These are phyloP conservation scores for Parauchenoglanis punctatus DNA, from an alignment of 2,797 vertebrate species.

Conservation along the genomic window DNA sequence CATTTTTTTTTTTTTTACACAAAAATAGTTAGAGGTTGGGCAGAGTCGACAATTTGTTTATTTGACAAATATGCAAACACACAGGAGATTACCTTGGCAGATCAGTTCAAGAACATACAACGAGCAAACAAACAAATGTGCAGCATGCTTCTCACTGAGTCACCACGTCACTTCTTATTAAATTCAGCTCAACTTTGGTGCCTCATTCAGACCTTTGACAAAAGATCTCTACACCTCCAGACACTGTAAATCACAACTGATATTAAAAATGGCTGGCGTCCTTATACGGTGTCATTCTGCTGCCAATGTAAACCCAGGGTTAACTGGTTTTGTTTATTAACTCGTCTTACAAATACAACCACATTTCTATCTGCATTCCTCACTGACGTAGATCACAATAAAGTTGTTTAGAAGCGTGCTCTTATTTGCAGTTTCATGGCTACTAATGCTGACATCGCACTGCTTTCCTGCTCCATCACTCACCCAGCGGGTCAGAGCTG, in stretches of 20 bases:
- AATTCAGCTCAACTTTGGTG: not conserved
- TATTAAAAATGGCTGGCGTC: not conserved
- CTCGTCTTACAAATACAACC: not conserved
- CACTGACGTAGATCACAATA: not conserved
- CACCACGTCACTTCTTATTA: not conserved
- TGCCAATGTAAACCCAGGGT: not conserved
- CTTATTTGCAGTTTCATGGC: not conserved
- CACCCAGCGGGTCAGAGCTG: slow-evolving; percentile 94
- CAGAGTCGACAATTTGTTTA: not conserved
- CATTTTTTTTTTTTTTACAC: no score
- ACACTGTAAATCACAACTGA: not conserved
- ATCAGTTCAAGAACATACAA: not conserved
- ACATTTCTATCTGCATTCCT: not conserved
- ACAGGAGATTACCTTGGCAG: not conserved
- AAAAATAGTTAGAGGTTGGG: not conserved
- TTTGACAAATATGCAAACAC: not conserved
- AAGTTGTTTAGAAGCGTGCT: no score
- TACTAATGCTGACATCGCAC: not conserved
- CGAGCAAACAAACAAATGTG: not conserved
- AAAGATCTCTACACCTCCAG: not conserved
- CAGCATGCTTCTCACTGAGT: not conserved
- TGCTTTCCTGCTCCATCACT: slow-evolving; percentile 56
- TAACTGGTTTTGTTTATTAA: not conserved
- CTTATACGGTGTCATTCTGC: not conserved
- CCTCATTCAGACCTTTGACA: not conserved